Evolutionary conservation across 2,113 vertebrate species (phyloP), one percentile per base, ranked within the genome.

Genomic region (Pelecanoides urinatrix): DNA sequence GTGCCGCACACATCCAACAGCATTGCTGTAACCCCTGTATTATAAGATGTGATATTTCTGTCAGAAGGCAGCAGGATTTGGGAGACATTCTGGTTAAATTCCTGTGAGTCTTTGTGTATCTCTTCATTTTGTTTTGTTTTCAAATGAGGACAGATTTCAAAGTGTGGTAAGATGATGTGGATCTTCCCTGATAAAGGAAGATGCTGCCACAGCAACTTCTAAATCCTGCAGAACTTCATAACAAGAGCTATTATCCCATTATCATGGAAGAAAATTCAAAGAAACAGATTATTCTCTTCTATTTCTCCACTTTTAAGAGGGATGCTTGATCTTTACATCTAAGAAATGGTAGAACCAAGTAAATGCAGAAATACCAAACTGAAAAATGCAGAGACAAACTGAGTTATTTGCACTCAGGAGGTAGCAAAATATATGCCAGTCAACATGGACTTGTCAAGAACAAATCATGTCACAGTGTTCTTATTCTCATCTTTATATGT

Each of bases 131-230:
- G 3, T 15, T 70, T 55, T 68, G 15, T 58, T 76, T 77, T 65
- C 30, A 50, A n/a, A 21, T 29, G 19, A 56, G 9, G 38, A 26
- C 5, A 30, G 16, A 59, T 82, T 83, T 45, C 6, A 7, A 71
- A 45, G 6, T 0, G 1, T n/a, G 20, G 25, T n/a, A 44, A 29
- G 13, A 30, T 45, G 21, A 67, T 42, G 10, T 0, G 1, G 18
- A n/a, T n/a, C n/a, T n/a, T n/a, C n/a, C 34, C 10, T 56, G 26
- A 25, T 3, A n/a, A 44, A 22, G 20, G 7, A 92, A 65, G 19
- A 13, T 49, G 5, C 14, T 74, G n/a, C 10, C 32, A 67, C 6
- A 50, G 45, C 16, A 61, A 20, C 26, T 49, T 78, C n/a, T 11
- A 32, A 53, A 20, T 29, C n/a, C 16, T 49, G 11, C 0, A 1